Base-by-base conservation (phyloP, 2,888 invertebrate genomes). In the Amiota mariae region DNA sequence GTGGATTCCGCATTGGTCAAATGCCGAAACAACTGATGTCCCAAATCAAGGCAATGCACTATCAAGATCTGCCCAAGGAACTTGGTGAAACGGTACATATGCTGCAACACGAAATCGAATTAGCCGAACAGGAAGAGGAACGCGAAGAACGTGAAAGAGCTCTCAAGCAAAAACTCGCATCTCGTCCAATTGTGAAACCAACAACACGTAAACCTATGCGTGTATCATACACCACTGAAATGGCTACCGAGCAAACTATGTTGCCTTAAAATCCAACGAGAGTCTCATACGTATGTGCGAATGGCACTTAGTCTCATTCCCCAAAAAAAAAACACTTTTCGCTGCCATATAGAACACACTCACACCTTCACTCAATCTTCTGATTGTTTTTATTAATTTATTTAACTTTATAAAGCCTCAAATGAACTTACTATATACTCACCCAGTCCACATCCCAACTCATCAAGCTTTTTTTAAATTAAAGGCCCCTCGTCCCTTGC, bases 1-100 rank as follows among this genome's bases (percentile, higher is more conserved):
- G 87, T 13, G 88, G 88, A 15, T 88, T 88, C 83, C 87, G 88
- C 48, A 87, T 88, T 73, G 87, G 87, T 71, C 80, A 87, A 77
- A 85, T 87, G 85, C 81, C 87, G 78, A 85, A 87, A 78, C 82
- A 81, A 6, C 80, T 87, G 15, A 82, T 87, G 73, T 85, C 81
- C 2, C 80, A 87, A 47, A 81, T 88, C 57, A 88, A 88, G 56
- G 71, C 82, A 2, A 79, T 87, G 1, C 82, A 82, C 54, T n/a
- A 77, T 20, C 81, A 85, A 47, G 70, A 73, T 8, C 85, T 88
- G 85, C 81, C 88, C 67, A 78, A 81, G 73, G 87, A 85, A 72
- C 76, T 88, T 68, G 78, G 74, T 59, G 84, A 80, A 9, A 80
- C 84, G 75, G 80, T 88, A 0, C 79, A 76, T 8, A 82, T 83